These are phyloP conservation scores for Petroica traversi DNA, from an alignment of 2,113 vertebrate genomes.

Conservation along the genomic window DNA sequence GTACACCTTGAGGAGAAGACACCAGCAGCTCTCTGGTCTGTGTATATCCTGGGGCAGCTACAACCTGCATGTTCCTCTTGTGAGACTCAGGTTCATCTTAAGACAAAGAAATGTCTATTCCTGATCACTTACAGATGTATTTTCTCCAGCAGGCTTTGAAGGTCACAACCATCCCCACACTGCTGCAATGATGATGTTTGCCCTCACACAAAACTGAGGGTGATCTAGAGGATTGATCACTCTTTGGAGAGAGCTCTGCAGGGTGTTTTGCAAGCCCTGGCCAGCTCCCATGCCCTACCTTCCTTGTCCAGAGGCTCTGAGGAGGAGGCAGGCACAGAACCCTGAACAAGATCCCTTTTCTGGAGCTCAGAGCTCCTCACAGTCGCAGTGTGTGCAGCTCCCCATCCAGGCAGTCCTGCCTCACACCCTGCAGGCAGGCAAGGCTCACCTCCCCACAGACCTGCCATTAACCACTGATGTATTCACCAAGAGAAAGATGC, in stretches of 20 bases:
- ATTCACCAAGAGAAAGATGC: not conserved
- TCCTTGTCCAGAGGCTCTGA: not conserved
- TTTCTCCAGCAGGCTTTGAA: not conserved
- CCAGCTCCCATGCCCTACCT: not conserved
- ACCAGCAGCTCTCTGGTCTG: not conserved
- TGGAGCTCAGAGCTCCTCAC: not conserved
- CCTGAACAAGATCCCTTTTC: not conserved
- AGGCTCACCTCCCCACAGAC: not conserved
- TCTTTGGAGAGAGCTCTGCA: not conserved
- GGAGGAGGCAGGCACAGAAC: not conserved
- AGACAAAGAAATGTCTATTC: not conserved
- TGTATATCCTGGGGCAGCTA: not conserved
- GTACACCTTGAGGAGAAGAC: not conserved
- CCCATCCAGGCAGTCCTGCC: not conserved
- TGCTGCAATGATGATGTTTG: not conserved
- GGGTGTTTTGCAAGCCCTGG: not conserved
- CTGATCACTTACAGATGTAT: not conserved
- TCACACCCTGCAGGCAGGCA: not conserved
- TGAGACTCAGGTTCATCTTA: not conserved
- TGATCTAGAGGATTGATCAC: not conserved
- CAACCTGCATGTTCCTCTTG: not conserved
- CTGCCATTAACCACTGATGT: not conserved
- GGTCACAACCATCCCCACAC: not conserved
- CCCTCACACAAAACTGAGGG: not conserved
- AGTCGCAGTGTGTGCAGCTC: accelerated